Conservation (phyloP, 2,113 vertebrate genomes). For the Caretta caretta region DNA sequence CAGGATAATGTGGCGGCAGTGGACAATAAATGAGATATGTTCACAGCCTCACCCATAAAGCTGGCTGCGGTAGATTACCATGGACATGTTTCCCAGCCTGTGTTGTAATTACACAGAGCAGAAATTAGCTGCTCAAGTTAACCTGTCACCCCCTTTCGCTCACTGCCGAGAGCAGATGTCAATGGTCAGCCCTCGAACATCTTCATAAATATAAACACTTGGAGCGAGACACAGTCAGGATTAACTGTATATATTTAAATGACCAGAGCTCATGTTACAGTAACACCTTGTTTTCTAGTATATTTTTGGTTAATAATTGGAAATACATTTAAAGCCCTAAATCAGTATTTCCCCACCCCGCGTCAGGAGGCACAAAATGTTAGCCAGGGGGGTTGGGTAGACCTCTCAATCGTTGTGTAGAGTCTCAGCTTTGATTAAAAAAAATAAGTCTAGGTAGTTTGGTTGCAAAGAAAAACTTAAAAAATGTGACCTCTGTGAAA, state of each 20-base stretch:
- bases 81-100: not conserved
- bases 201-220: fast-evolving
- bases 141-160: not conserved
- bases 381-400: not conserved
- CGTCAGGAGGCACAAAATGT: not conserved
- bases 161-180: not conserved
- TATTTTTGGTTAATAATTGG: not conserved
- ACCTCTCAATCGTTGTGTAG: not conserved
- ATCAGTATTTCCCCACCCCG: not conserved
- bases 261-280: not conserved
- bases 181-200: not conserved
- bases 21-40: not conserved
- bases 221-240: not conserved
- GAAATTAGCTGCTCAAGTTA: not conserved
- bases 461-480: not conserved
- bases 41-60: not conserved
- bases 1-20: not conserved
- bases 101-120: not conserved
- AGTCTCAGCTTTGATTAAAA: not conserved
- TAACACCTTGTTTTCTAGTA: not conserved
- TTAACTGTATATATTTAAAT: not conserved
- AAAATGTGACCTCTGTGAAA: not conserved
- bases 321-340: not conserved
- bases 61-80: fast-evolving
- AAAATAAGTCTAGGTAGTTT: not conserved